These are phyloP conservation scores for Elephantulus edwardii DNA, from an alignment of 2,113 vertebrate genomes.

Conservation along the genomic window DNA sequence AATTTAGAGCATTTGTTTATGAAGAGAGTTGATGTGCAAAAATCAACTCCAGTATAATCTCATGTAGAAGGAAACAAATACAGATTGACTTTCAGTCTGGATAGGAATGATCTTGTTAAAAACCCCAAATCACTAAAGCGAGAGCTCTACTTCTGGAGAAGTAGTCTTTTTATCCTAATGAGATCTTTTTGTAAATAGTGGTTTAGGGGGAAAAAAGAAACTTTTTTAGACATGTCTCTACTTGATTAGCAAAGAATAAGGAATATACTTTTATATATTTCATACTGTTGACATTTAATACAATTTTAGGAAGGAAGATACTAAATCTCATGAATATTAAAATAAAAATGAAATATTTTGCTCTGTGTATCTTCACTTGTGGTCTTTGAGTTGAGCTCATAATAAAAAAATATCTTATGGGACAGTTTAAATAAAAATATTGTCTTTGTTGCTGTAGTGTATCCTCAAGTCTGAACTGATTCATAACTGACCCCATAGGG, in stretches of 20 bases:
- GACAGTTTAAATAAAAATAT: slow-evolving; percentile 30
- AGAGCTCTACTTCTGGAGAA: slow-evolving; percentile 40
- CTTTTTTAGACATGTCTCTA: background rate
- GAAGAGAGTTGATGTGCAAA: too few relatives aligned
- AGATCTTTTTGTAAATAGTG: slow-evolving; percentile 1
- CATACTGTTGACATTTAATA: background rate
- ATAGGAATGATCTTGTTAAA: background rate
- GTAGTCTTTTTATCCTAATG: background rate
- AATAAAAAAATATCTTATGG: background rate
- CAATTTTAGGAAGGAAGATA: background rate
- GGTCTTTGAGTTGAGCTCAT: slow-evolving; percentile 7
- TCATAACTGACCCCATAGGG: too few relatives aligned
- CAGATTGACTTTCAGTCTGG: slow-evolving; percentile 15
- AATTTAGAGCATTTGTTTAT: background rate
- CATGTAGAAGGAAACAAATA: background rate
- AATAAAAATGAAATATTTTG: slow-evolving; percentile 23
- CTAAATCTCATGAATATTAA: background rate
- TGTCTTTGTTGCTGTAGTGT: too few relatives aligned
- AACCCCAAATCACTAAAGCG: slow-evolving; percentile 3
- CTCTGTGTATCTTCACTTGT: background rate
- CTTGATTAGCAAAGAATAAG: background rate
- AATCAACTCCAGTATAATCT: too few relatives aligned
- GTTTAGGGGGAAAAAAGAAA: background rate
- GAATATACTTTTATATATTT: background rate
- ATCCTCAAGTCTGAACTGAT: too few relatives aligned